phyloP scores from a whole-genome alignment of 2,888 invertebrate genomes.

The Sarcophaga caerulescens region DNA sequence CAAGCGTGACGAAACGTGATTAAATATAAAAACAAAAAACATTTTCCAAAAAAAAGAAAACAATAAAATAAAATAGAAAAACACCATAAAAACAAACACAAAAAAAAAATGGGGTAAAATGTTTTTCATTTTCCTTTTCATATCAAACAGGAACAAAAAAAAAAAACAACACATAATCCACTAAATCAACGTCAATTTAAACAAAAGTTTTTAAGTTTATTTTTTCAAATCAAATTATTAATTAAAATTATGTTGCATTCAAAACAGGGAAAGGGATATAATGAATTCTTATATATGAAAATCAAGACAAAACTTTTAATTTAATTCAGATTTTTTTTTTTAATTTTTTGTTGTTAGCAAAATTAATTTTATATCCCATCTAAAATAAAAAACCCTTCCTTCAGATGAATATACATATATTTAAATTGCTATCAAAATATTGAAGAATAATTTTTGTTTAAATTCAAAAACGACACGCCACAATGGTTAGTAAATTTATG shows the following conservation, averaged over 20 bases:
- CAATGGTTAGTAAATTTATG: slow-evolving; percentile 35
- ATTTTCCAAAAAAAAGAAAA: slow-evolving; percentile 6
- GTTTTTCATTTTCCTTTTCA: slow-evolving; percentile 40
- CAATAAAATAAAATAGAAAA: background rate
- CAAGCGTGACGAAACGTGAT: slow-evolving; percentile 64
- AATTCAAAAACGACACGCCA: background rate
- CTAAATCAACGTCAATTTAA: slow-evolving; percentile 37
- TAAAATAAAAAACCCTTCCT: too few relatives aligned
- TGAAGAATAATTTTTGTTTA: slow-evolving; percentile 20
- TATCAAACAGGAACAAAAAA: background rate
- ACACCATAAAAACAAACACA: background rate
- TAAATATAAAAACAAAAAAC: slow-evolving; percentile 46
- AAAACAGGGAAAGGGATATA: background rate
- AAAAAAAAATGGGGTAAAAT: slow-evolving; percentile 25
- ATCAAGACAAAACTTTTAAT: background rate
- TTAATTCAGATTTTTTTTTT: background rate
- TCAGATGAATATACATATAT: background rate
- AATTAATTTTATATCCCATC: background rate
- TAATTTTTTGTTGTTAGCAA: background rate
- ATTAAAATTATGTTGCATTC: slow-evolving; percentile 6
- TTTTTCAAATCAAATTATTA: slow-evolving; percentile 8
- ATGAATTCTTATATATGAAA: background rate
- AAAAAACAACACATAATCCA: background rate
- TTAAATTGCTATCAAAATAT: slow-evolving; percentile 17
- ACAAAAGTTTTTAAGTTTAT: slow-evolving; percentile 9